A percentile compares a stretch with the other conserved stretches of the same genome.
Conservation (phyloP, 1,140 invertebrate genomes). For the Trachymyrmex cornetzi region DNA sequence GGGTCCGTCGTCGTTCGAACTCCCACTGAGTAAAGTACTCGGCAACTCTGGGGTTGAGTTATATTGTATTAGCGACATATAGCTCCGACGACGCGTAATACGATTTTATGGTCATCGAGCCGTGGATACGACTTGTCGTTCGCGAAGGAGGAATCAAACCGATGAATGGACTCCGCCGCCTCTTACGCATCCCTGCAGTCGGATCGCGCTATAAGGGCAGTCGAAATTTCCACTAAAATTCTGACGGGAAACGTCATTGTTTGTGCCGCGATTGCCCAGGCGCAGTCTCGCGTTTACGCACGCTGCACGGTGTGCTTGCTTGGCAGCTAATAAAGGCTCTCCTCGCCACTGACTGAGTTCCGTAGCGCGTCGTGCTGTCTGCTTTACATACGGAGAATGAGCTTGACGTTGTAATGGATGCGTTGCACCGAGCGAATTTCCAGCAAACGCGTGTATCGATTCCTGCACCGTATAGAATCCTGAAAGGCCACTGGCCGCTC, state of each 20-base stretch:
- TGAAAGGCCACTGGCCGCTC: conserved; percentile 8
- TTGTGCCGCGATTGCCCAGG: conserved; percentile 4
- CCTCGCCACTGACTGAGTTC: conserved; percentile 20
- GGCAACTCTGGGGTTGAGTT: conserved; percentile 50
- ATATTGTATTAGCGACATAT: conserved; percentile 69
- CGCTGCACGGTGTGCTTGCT: conserved; percentile 9
- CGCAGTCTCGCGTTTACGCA: conserved; percentile 30
- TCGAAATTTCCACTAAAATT: conserved; percentile 50
- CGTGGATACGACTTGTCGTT: conserved; percentile 23
- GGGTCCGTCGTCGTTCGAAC: conserved; percentile 12
- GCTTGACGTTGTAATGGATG: conserved; percentile 62
- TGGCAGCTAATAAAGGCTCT: conserved; percentile 48
- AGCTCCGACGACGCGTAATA: conserved; percentile 55
- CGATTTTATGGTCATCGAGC: conserved; percentile 69
- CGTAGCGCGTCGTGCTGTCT: conserved; percentile 39
- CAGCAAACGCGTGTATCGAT: conserved; percentile 44
- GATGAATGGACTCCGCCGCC: background rate
- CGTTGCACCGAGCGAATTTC: conserved; percentile 40
- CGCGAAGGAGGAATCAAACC: conserved; percentile 11
- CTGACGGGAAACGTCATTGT: conserved; percentile 46
- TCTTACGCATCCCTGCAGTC: background rate
- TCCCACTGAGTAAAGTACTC: conserved; percentile 13
- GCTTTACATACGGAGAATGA: conserved; percentile 58
- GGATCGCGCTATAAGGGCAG: background rate
- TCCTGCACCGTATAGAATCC: conserved; percentile 14